These are phyloP conservation scores for fruit fly (Drosophila melanogaster) DNA, from an alignment of 1,140 invertebrate genomes.

Conservation along the genomic window Release_6_plus_ISO1_MT NC_004354.4:20942001-20942500, in stretches of 20 bases:
- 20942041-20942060: too few species aligned
- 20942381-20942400: conserved; percentile 34
- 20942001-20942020: too few species aligned
- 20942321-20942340: conserved; percentile 72
- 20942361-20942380: conserved; percentile 45
- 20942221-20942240: background rate
- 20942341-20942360: conserved; percentile 65
- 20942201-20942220: conserved; percentile 5
- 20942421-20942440: background rate
- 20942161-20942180: too few species aligned
- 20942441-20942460: conserved; percentile 17
- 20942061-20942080: too few species aligned
- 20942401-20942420: conserved; percentile 36
- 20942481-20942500: conserved; percentile 21
- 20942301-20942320: conserved; percentile 59
- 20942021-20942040: too few species aligned
- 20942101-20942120: too few species aligned
- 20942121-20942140: too few species aligned
- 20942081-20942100: too few species aligned
- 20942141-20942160: too few species aligned
- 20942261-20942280: conserved; percentile 5
- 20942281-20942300: conserved; percentile 22
- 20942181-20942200: conserved; percentile 79
- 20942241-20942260: background rate
- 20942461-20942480: background rate